Evolutionary conservation across 92 coral and sea anemone species (phyloP).

Genomic region (Phenganax marumi): DNA sequence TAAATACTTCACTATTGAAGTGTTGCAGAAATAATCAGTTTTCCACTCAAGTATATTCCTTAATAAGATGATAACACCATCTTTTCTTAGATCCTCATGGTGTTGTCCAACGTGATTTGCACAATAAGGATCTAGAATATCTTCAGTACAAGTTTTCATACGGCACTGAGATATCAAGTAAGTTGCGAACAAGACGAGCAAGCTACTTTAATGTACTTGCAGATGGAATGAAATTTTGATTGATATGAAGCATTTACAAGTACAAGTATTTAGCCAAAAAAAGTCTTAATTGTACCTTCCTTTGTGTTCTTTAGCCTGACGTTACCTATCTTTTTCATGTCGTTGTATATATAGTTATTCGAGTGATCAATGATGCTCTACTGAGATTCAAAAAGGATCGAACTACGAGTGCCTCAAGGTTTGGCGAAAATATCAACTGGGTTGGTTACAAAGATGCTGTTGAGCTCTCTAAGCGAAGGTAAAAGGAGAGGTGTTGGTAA

Average conservation of each 20-base stretch:
- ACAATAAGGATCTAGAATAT: slow-evolving; percentile 72
- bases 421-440: slow-evolving; percentile 81
- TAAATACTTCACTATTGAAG: neutral
- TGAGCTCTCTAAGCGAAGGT: slow-evolving; percentile 76
- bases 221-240: neutral
- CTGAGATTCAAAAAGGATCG: slow-evolving; percentile 53
- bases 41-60: neutral
- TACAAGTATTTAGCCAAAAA: too few species aligned
- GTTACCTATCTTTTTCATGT: neutral
- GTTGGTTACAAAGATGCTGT: slow-evolving; percentile 66
- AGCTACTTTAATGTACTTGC: neutral
- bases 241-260: neutral
- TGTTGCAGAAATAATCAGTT: neutral
- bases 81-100: slow-evolving; percentile 62
- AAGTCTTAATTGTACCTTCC: too few species aligned
- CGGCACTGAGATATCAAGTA: slow-evolving; percentile 68
- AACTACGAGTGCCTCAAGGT: slow-evolving; percentile 53
- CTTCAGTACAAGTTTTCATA: slow-evolving; percentile 83
- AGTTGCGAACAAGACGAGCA: slow-evolving; percentile 9
- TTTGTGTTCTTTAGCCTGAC: neutral
- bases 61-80: neutral
- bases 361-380: slow-evolving; percentile 65
- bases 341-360: slow-evolving; percentile 32
- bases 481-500: neutral
- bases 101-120: slow-evolving; percentile 67